These are phyloP conservation scores for Copidosoma floridanum DNA, from an alignment of 1,140 invertebrate species.

Conservation along the genomic window DNA sequence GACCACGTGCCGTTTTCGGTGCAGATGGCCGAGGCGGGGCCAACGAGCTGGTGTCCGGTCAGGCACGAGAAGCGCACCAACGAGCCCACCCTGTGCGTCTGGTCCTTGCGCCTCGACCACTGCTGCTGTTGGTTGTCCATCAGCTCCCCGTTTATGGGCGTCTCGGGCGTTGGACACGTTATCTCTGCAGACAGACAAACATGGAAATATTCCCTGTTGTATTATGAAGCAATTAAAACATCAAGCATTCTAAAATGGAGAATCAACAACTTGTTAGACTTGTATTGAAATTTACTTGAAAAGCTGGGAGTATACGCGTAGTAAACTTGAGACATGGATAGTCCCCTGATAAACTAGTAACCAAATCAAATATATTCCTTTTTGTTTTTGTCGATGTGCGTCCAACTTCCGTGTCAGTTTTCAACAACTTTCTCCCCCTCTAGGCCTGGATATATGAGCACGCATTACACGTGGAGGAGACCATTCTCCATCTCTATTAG, in stretches of 20 bases:
- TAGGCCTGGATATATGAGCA: too few relatives aligned
- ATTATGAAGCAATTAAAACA: too few relatives aligned
- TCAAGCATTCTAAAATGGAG: too few relatives aligned
- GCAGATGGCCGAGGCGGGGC: constrained; percentile 79
- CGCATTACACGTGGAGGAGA: not conserved
- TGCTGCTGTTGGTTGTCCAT: constrained; percentile 62
- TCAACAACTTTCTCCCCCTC: too few relatives aligned
- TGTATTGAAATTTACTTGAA: too few relatives aligned
- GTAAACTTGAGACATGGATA: too few relatives aligned
- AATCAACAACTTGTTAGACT: too few relatives aligned
- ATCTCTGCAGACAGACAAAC: constrained; percentile 79
- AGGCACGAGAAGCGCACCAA: constrained; percentile 76
- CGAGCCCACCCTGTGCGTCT: constrained; percentile 69
- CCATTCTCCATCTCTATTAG: constrained; percentile 1
- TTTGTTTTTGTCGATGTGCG: too few relatives aligned
- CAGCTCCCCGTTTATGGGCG: constrained; percentile 68
- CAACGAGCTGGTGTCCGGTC: constrained; percentile 69
- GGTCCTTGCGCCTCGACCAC: constrained; percentile 60
- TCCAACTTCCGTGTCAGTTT: too few relatives aligned
- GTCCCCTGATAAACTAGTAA: constrained; percentile 73
- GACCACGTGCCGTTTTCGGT: constrained; percentile 85
- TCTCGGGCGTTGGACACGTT: constrained; percentile 69
- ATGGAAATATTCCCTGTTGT: too few relatives aligned
- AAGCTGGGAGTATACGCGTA: too few relatives aligned
- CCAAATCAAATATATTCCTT: too few relatives aligned